Conservation (phyloP, 1,140 invertebrate genomes). For the Druon quercuslanigerum region DNA sequence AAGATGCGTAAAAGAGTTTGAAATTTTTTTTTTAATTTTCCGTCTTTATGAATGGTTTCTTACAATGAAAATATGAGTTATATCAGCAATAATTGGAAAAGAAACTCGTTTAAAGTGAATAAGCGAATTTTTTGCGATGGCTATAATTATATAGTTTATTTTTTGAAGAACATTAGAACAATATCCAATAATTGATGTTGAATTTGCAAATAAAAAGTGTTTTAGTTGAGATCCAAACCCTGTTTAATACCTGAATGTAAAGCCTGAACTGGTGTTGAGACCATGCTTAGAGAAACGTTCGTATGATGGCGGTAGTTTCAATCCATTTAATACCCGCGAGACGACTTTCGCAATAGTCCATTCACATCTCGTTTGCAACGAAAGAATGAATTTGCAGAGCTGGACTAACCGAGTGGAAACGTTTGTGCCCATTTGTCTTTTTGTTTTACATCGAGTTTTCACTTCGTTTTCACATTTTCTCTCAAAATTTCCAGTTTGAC, state of each 20-base stretch:
- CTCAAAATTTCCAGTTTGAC: not conserved
- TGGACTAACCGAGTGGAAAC: conserved; percentile 52
- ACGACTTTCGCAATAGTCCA: conserved; percentile 39
- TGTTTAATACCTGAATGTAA: conserved; percentile 43
- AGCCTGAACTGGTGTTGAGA: conserved; percentile 50
- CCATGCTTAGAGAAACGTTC: conserved; percentile 58
- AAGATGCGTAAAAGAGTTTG: too few relatives aligned
- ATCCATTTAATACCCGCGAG: conserved; percentile 51
- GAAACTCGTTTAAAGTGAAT: not conserved
- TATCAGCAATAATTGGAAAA: too few relatives aligned
- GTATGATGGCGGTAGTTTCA: conserved; percentile 68
- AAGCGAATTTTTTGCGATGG: not conserved
- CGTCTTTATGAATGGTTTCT: too few relatives aligned
- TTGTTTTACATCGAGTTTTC: conserved; percentile 38
- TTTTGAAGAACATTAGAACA: not conserved
- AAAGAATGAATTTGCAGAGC: conserved; percentile 49
- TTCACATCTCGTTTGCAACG: conserved; percentile 46
- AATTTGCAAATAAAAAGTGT: not conserved
- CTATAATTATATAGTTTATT: not conserved
- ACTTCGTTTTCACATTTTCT: not conserved
- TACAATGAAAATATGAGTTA: too few relatives aligned
- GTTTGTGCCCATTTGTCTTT: conserved; percentile 39
- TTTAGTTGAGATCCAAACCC: conserved; percentile 61
- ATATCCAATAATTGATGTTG: not conserved
- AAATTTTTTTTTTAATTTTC: too few relatives aligned